Base-by-base conservation (phyloP, 2,888 invertebrate species). In the Clitarchus hookeri region DNA sequence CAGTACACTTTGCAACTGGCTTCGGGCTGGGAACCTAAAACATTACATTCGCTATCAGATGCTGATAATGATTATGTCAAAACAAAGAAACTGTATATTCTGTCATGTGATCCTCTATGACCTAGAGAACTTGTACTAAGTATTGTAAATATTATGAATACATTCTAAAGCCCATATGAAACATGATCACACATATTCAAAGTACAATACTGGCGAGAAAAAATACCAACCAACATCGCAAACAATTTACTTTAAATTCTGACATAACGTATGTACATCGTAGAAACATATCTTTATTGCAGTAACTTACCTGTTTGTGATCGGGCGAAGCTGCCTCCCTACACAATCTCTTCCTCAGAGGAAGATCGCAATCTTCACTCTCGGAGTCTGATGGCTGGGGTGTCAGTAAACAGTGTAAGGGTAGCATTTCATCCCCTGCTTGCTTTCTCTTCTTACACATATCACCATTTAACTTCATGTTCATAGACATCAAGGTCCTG, bases 361-460 rank as follows among this genome's bases (percentile, higher is more conserved):
- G 92, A 89, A 92, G 87, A 91, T 94, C 94, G 23, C 65, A 84
- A 89, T 95, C 93, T 90, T 91, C 89, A 87, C 92, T 91, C 92
- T 97, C 97, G 0, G 96, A 96, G 91, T 97, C 97, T 0, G 97
- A 97, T 27, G 96, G 96, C 91, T 97, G 96, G 0, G 97, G 97
- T 6, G 97, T 97, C 86, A 96, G 94, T 89, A 93, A 91, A 86
- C 92, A 89, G 85, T 88, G 92, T 84, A 91, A 90, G 85, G 91
- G 90, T 85, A 91, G 89, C 48, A 87, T 83, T 78, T 82, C 82
- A 19, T 82, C 82, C 11, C 78, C 65, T 19, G 23, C 84, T 8
- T 44, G 65, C n/a, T n/a, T 65, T 65, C 65, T 65, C n/a, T 65
- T 65, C 65, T 65, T 65, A n/a, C n/a, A 65, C 65, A 65, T n/a